phyloP scores from a whole-genome alignment of 2,888 invertebrate genomes.

The Sphaerophoria taeniata region DNA sequence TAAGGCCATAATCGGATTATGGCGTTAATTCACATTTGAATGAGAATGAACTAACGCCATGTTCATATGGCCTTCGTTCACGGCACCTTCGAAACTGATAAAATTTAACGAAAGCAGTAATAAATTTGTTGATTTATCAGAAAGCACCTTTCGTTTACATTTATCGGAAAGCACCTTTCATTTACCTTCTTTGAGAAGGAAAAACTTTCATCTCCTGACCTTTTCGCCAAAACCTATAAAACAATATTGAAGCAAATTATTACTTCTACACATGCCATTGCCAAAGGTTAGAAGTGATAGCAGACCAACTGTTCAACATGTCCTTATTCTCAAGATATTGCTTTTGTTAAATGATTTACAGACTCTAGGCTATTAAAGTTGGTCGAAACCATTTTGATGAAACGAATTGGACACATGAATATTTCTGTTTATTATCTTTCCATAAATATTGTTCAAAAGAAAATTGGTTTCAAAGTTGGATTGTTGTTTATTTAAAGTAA shows the following conservation, averaged over 20 bases:
- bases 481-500: constrained; percentile 10
- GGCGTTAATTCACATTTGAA: too few species aligned
- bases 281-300: too few species aligned
- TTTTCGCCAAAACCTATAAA: not conserved
- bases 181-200: not conserved
- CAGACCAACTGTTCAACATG: too few species aligned
- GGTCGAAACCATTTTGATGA: not conserved
- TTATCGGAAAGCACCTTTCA: too few species aligned
- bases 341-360: not conserved
- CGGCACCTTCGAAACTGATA: too few species aligned
- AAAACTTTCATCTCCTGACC: not conserved
- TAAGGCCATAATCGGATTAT: too few species aligned
- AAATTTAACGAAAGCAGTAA: too few species aligned
- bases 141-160: too few species aligned
- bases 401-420: not conserved
- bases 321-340: not conserved
- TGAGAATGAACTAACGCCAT: too few species aligned
- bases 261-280: not conserved
- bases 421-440: not conserved
- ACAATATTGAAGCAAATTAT: not conserved
- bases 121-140: too few species aligned
- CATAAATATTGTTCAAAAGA: not conserved
- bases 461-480: not conserved
- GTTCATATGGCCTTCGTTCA: too few species aligned
- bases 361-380: not conserved